These are phyloP conservation scores for Rotaria macrura DNA, from an alignment of 2,888 invertebrate species.

Conservation along the genomic window DNA sequence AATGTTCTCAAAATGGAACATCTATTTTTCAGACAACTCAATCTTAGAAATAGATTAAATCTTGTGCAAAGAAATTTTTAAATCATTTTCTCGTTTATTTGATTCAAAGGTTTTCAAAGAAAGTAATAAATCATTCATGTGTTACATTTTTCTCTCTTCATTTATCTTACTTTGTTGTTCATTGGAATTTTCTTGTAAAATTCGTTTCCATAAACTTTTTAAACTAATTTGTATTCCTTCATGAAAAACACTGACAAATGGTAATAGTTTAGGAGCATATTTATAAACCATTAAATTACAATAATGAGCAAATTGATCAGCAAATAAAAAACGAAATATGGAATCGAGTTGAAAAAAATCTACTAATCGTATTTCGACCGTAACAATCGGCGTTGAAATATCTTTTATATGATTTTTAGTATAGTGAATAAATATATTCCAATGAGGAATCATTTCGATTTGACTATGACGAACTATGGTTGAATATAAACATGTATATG, in stretches of 20 bases:
- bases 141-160: too few relatives aligned
- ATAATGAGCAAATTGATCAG: constrained; percentile 14
- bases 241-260: constrained; percentile 6
- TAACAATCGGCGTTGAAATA: background rate
- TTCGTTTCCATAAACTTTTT: constrained; percentile 17
- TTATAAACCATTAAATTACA: constrained; percentile 18
- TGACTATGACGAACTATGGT: background rate
- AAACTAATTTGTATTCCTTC: constrained; percentile 11
- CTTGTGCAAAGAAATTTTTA: too few relatives aligned
- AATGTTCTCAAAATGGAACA: too few relatives aligned
- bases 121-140: too few relatives aligned
- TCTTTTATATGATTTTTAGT: background rate
- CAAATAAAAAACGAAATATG: constrained; percentile 13
- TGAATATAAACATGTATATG: constrained; percentile 3
- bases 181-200: background rate
- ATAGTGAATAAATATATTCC: background rate
- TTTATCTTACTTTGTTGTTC: background rate
- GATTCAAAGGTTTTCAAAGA: too few relatives aligned
- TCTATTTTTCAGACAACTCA: too few relatives aligned
- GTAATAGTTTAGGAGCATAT: constrained; percentile 10
- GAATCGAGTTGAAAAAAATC: constrained; percentile 12
- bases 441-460: background rate
- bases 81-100: too few relatives aligned
- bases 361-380: background rate
- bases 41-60: too few relatives aligned